Evolutionary conservation across 2,797 vertebrate genomes (phyloP).

Genomic region (Odontamblyopus rebecca): DNA sequence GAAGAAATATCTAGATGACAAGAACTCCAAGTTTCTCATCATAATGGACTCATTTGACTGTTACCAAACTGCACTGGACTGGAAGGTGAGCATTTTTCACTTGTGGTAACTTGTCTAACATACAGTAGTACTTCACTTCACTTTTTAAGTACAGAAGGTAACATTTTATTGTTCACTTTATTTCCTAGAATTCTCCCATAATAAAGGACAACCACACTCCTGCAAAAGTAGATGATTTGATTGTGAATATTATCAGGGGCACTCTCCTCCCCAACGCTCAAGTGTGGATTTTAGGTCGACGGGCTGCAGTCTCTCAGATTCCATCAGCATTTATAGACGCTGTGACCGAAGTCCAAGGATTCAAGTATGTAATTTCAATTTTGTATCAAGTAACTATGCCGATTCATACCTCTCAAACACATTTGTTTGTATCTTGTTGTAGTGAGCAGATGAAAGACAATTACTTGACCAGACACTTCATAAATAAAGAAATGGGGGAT

Average conservation of each 20-base stretch:
- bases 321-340: slow-evolving; percentile 59
- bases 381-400: neutral
- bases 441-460: slow-evolving; percentile 62
- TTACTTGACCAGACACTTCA: slow-evolving; percentile 65
- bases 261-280: slow-evolving; percentile 59
- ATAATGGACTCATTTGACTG: slow-evolving; percentile 75
- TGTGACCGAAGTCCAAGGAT: slow-evolving; percentile 69
- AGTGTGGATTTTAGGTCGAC: slow-evolving; percentile 75
- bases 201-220: slow-evolving; percentile 36
- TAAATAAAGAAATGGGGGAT: neutral
- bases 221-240: slow-evolving; percentile 52
- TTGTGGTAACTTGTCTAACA: neutral
- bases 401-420: neutral
- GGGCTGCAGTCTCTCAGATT: slow-evolving; percentile 54
- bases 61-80: slow-evolving; percentile 62
- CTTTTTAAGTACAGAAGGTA: neutral
- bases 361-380: slow-evolving; percentile 39
- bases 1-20: slow-evolving; percentile 49
- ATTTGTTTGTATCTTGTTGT: slow-evolving; percentile 21
- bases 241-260: slow-evolving; percentile 76
- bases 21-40: slow-evolving; percentile 59
- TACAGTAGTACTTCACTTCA: neutral
- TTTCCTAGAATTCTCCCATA: slow-evolving; percentile 49
- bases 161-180: neutral
- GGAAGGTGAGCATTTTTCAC: slow-evolving; percentile 52